Conservation (phyloP, 1,140 invertebrate species). For the Maniola jurtina region DNA sequence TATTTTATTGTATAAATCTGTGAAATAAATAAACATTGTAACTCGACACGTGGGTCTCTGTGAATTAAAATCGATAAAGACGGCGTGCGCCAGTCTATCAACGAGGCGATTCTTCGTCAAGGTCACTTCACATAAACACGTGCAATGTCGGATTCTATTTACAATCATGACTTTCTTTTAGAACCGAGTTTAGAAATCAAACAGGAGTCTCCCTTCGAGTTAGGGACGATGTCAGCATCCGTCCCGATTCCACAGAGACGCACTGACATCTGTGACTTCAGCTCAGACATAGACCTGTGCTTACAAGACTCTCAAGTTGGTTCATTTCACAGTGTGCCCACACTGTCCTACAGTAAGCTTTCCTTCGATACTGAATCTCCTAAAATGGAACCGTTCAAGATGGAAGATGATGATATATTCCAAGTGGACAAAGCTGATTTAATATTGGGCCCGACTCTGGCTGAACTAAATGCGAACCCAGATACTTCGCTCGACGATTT, state of each 20-base stretch:
- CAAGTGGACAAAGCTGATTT: constrained; percentile 93
- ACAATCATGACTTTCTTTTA: constrained; percentile 79
- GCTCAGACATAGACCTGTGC: constrained; percentile 76
- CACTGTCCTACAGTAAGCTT: constrained; percentile 69
- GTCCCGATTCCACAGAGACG: constrained; percentile 80
- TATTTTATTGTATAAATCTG: constrained; percentile 27
- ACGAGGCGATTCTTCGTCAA: constrained; percentile 73
- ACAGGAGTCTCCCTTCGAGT: constrained; percentile 71
- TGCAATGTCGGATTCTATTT: constrained; percentile 80
- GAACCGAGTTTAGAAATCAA: constrained; percentile 77
- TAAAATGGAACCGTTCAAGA: constrained; percentile 84
- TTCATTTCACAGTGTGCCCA: constrained; percentile 71
- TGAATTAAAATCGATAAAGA: constrained; percentile 73
- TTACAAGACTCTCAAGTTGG: constrained; percentile 68
- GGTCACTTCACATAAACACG: constrained; percentile 72
- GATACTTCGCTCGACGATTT: constrained; percentile 89
- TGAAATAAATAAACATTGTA: constrained; percentile 66
- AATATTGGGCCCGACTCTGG: constrained; percentile 90
- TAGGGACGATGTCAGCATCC: constrained; percentile 76
- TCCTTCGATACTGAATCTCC: constrained; percentile 68
- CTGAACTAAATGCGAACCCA: constrained; percentile 92
- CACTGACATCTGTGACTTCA: constrained; percentile 75
- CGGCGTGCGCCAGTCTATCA: constrained; percentile 73
- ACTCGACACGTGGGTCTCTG: constrained; percentile 67
- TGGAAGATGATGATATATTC: constrained; percentile 94